Evolutionary conservation across 2,888 invertebrate species (phyloP), one percentile per base, ranked within the genome.

Genomic region (Hydroisotoma schaefferi): DNA sequence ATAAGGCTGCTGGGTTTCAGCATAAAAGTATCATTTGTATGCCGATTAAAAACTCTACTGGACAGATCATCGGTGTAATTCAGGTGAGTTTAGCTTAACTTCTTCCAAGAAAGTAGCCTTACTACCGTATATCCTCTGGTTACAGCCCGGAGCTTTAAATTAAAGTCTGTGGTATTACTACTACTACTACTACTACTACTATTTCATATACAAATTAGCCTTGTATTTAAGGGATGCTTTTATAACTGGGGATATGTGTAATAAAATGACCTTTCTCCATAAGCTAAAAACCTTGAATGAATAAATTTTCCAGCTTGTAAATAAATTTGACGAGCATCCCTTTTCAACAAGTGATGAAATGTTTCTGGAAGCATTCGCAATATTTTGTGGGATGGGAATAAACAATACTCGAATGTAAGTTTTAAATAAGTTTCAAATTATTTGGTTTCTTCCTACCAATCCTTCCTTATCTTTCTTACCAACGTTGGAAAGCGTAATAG

Each of bases 301-400:
- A 33, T 33, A 33, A 8, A 10, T 49, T n/a, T 26, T 49, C 3
- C 53, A 28, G 83, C 81, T 95, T 71, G 84, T 94, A 69, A 94
- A 95, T 80, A 94, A 95, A 80, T 89, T 92, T 78, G 89, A 93
- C 78, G 88, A 88, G 73, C 82, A 91, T 73, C 83, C 86, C 26
- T 95, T 94, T 79, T 93, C 93, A 73, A 90, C 90, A 78, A 94
- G 94, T 78, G 94, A 95, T 77, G 94, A 94, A 79, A 94, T 94
- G 79, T 90, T 95, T 76, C 91, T 95, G 69, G 94, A 95, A 79
- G 94, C 95, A 2, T 95, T 95, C 78, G 93, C 94, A 66, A 94
- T 95, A 74, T 95, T 95, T 80, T 94, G 94, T 80, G 95, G 95
- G 33, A 91, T 95, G 88, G 95, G 95, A 56, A 94, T 95, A 65